Conservation (phyloP, 64 coral and sea anemone genomes). For the Trachythela sp. region DNA sequence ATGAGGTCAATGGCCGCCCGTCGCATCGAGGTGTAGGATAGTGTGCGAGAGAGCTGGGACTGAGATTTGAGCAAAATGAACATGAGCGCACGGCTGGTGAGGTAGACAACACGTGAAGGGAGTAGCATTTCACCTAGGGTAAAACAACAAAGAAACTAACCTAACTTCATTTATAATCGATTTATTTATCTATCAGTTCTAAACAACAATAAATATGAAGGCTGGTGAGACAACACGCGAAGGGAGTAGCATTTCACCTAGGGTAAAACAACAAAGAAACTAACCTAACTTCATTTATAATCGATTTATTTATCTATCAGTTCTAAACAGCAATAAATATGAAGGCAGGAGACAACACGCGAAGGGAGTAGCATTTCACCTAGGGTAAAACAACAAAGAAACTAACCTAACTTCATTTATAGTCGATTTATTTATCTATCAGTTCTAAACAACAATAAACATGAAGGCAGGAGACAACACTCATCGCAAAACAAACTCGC, state of each 20-base stretch:
- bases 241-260: conserved; percentile 66
- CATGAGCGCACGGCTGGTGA: conserved; percentile 92
- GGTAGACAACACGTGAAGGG: conserved; percentile 67
- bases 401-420: not conserved
- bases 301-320: no score
- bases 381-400: conserved; percentile 4
- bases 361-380: conserved; percentile 71
- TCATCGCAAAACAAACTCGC: no score
- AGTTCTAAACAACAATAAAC: no score
- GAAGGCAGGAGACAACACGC: conserved; percentile 80
- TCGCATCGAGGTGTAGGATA: conserved; percentile 78
- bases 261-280: conserved; percentile 3
- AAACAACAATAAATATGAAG: no score
- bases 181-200: no score
- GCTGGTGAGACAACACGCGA: conserved; percentile 79
- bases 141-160: not conserved
- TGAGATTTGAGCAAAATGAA: conserved; percentile 78
- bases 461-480: no score
- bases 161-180: not conserved
- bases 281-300: not conserved
- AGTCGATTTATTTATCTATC: no score
- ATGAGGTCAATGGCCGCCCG: conserved; percentile 93
- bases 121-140: conserved; percentile 63
- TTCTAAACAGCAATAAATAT: no score
- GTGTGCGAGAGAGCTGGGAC: conserved; percentile 49